Base-by-base conservation (phyloP, 2,113 vertebrate genomes). In the Xenus cinereus region DNA sequence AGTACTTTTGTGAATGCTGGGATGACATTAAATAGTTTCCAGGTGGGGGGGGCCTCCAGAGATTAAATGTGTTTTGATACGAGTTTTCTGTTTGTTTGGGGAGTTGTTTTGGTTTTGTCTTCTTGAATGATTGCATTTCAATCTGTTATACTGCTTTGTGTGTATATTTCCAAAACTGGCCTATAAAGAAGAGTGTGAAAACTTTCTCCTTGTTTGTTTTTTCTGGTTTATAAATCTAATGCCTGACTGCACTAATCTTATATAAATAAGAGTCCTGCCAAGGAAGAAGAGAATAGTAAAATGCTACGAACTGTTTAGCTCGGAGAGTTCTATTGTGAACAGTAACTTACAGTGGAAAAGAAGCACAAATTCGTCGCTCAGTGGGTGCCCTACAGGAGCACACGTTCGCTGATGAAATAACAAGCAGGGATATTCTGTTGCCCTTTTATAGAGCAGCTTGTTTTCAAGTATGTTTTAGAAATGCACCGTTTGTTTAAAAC, bases 221-320 rank as follows among this genome's bases (percentile, higher is more conserved):
- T 88, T 82, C 51, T 75, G 78, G 75, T 95, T 96, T 95, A 95
- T 90, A 94, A 90, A 82, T 95, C 79, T 87, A 92, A 82, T 89
- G 86, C 85, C 71, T 93, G 84, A 91, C 84, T 95, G 57, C 66
- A 53, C 67, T 94, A 87, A 87, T 96, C 80, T 96, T 90, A 75
- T 45, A 32, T 93, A 94, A 60, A 89, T 92, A 83, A 71, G 84
- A 90, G 51, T 64, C 60, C 72, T 94, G 89, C 84, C 89, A 95
- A 93, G 67, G 48, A 87, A 89, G 41, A 50, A 74, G 53, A 71
- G 83, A 82, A 87, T 27, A 46, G 60, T 71, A 77, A 87, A 94
- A 95, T 32, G 62, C 54, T 94, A 28, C 2, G 17, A 80, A 74
- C 28, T 92, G 91, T 95, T 76, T 73, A 91, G 76, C 46, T 94